Evolutionary conservation across 2,797 vertebrate genomes (phyloP).

Genomic region (Hyperoplus immaculatus): DNA sequence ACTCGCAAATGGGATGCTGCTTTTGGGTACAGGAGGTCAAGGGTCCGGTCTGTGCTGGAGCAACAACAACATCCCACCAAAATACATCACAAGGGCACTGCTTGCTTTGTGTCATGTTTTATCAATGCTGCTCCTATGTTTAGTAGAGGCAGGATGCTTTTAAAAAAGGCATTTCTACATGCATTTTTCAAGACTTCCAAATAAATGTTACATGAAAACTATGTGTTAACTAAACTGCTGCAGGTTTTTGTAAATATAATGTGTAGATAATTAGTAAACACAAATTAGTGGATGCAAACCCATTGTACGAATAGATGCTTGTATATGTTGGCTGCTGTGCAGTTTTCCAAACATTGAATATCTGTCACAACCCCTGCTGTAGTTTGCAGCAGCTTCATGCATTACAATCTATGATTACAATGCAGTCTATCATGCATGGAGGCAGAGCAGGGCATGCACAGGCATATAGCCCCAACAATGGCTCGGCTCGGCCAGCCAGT

Average conservation of each 20-base stretch:
- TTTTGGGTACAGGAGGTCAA: slow-evolving; percentile 15
- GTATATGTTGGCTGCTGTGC: not conserved
- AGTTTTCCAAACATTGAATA: not conserved
- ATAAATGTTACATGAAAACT: not conserved
- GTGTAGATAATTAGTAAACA: not conserved
- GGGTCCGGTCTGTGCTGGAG: slow-evolving; percentile 3
- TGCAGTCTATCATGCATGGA: not conserved
- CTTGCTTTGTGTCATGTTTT: not conserved
- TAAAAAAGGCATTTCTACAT: not conserved
- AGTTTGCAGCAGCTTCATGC: not conserved
- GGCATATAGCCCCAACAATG: slow-evolving; percentile 39
- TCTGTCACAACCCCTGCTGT: not conserved
- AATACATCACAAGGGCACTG: not conserved
- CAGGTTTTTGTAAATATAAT: slow-evolving; percentile 1
- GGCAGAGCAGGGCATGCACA: slow-evolving; percentile 42
- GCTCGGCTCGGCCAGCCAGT: slow-evolving; percentile 23
- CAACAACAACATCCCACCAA: not conserved
- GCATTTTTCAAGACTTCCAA: not conserved
- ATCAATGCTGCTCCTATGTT: not conserved
- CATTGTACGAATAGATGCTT: not conserved
- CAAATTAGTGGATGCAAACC: not conserved
- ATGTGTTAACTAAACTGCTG: not conserved
- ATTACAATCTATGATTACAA: not conserved
- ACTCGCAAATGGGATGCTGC: slow-evolving; percentile 30
- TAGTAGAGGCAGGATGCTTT: not conserved